Evolutionary conservation across 2,113 vertebrate species (phyloP).

Genomic region (Ovis canadensis): DNA sequence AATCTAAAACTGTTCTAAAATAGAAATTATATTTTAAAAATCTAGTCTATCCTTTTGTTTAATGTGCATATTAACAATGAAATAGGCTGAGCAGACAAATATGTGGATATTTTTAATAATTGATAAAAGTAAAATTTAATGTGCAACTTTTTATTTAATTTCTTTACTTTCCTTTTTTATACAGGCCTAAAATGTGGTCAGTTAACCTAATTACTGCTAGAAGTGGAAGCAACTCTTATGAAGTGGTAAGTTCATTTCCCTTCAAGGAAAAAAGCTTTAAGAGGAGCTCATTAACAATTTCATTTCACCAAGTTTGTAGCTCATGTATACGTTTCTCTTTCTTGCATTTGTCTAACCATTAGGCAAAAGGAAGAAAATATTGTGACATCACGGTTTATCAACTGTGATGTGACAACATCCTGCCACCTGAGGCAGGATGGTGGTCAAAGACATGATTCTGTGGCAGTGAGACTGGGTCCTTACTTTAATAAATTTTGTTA

Average conservation of each 20-base stretch:
- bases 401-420: neutral
- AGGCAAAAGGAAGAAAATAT: neutral
- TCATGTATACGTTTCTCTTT: neutral
- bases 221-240: neutral
- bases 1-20: neutral
- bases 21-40: neutral
- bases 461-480: neutral
- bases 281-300: neutral
- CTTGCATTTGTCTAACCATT: neutral
- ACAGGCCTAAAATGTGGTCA: neutral
- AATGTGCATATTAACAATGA: neutral
- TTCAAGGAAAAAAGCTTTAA: neutral
- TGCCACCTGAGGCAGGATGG: neutral
- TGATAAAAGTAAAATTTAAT: neutral
- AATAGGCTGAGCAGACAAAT: neutral
- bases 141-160: neutral
- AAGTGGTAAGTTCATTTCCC: neutral
- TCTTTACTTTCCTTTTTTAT: neutral
- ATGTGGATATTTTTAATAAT: neutral
- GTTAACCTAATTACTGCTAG: constrained; percentile 12
- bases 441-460: neutral
- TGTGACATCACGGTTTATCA: neutral
- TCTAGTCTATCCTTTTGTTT: neutral
- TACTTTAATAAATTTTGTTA: neutral
- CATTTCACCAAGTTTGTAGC: neutral